Evolutionary conservation across 1,140 invertebrate genomes (phyloP), one percentile per base, ranked within the genome.

Genomic region (Zaprionus ornatus): DNA sequence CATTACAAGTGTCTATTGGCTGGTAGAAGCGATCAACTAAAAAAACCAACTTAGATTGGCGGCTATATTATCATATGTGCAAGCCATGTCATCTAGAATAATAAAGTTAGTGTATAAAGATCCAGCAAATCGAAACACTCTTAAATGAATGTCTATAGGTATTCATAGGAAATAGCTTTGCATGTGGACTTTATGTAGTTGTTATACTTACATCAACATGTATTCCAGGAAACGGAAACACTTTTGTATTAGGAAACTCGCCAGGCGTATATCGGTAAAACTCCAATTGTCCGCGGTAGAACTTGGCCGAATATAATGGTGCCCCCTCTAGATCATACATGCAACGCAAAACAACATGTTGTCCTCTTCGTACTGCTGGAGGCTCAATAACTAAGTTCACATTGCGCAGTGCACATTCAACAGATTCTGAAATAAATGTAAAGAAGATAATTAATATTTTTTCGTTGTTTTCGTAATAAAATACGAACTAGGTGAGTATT

Each of bases 191-290:
- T 27, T 27, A 27, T 27, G 7, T 27, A 27, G 25, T n/a, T n/a
- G 6, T 6, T 42, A 61, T 90, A 96, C 96, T 97, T 92, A 97
- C 96, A 91, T 97, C 96, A 48, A 97, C 95, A 80, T 95, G 93
- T 63, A 97, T 95, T 60, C 96, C 96, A 6, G 94, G 92, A 63
- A 96, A 93, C 48, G 95, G 94, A 92, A 97, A 97, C 56, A 95
- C 94, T 91, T 96, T 96, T 1, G 94, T 96, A 9, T 94, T 93
- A 13, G 96, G 96, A 32, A 92, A 93, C 77, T 96, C 95, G 61
- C 93, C 94, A 0, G 96, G 96, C 4, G 96, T 95, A 84, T 95
- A 97, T 71, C 96, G 94, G 92, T 96, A 97, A 93, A 97, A 97
- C 92, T 97, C 96, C 77, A 95, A 94, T 80, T 93, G 95, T n/a